phyloP scores from a whole-genome alignment of 64 coral and sea anemone species.

The Stichodactyla mertensii region DNA sequence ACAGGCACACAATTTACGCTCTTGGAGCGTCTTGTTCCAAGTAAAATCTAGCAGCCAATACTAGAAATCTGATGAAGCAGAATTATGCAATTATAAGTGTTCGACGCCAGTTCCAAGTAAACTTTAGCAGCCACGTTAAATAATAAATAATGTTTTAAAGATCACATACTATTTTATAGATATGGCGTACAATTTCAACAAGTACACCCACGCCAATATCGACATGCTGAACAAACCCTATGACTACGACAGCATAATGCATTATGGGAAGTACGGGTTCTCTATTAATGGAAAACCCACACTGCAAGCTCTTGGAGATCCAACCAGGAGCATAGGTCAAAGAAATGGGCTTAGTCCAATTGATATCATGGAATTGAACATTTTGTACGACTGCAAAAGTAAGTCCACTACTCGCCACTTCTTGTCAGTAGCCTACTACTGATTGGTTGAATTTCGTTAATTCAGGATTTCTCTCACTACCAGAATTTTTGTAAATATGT shows the following conservation, averaged over 20 bases:
- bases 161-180: not conserved
- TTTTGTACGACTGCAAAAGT: constrained; percentile 55
- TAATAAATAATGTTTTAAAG: too few species aligned
- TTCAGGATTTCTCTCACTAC: too few species aligned
- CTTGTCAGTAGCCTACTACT: not conserved
- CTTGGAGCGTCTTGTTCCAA: too few species aligned
- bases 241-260: constrained; percentile 53
- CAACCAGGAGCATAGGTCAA: constrained; percentile 30
- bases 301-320: constrained; percentile 46
- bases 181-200: constrained; percentile 45
- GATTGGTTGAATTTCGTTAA: too few species aligned
- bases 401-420: not conserved
- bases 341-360: constrained; percentile 27
- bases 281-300: constrained; percentile 33
- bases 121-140: too few species aligned
- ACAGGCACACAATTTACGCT: too few species aligned
- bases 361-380: constrained; percentile 44
- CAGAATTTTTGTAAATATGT: not conserved
- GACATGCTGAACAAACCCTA: constrained; percentile 42
- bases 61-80: too few species aligned
- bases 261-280: constrained; percentile 56
- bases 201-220: constrained; percentile 28
- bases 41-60: too few species aligned
- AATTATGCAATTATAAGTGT: too few species aligned
- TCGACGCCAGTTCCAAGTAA: too few species aligned